A percentile compares a stretch with the other conserved stretches of the same genome.
Evolutionary conservation across 2,113 vertebrate genomes (phyloP).

Genomic region (Leucosticte australis): DNA sequence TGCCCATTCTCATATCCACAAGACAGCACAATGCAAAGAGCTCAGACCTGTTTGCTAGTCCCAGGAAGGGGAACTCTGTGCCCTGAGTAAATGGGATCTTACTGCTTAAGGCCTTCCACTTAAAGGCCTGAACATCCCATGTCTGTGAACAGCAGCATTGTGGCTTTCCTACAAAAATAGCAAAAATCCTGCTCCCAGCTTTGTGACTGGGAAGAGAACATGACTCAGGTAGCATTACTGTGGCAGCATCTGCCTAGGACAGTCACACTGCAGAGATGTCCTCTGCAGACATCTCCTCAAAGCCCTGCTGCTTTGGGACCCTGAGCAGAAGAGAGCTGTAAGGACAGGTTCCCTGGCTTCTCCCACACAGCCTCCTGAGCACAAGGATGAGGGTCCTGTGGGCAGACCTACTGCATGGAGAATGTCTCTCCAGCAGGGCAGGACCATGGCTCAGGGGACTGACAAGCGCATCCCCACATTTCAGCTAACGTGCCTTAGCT

Average conservation of each 20-base stretch:
- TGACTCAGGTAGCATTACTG: background rate
- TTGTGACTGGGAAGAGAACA: background rate
- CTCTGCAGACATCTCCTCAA: background rate
- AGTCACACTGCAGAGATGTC: background rate
- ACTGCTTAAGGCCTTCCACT: background rate
- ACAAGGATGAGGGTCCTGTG: rapidly evolving
- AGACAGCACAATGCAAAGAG: background rate
- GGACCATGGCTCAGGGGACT: background rate
- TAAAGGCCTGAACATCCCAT: background rate
- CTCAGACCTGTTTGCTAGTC: background rate
- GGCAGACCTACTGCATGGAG: background rate
- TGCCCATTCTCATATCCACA: background rate
- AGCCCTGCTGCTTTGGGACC: background rate
- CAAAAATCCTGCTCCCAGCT: background rate
- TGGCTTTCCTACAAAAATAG: background rate
- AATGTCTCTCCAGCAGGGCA: background rate
- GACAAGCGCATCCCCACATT: background rate
- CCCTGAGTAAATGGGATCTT: background rate
- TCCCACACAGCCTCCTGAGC: background rate
- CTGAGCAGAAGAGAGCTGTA: background rate
- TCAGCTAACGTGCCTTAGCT: background rate
- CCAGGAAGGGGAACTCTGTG: background rate
- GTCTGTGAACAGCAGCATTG: background rate
- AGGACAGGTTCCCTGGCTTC: background rate
- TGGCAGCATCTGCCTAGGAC: background rate